A percentile compares a stretch with the other conserved stretches of the same genome.
Conservation (phyloP, 1,140 invertebrate species). For the Hypsibius dujardini region DNA sequence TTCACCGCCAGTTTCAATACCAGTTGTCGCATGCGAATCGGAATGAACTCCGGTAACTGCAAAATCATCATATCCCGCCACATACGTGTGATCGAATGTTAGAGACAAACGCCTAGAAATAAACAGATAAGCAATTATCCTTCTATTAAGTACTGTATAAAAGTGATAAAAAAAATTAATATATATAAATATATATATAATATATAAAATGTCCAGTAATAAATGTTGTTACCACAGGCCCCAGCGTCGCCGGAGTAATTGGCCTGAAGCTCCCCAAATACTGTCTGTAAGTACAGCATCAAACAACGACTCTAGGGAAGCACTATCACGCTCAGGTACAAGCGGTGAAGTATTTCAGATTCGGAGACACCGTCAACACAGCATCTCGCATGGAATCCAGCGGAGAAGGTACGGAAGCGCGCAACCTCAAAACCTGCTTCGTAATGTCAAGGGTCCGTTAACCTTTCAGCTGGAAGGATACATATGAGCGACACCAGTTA, state of each 20-base stretch:
- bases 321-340: background rate
- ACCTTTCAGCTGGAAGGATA: background rate
- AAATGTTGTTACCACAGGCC: no score
- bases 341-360: constrained; percentile 31
- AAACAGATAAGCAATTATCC: background rate
- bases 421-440: background rate
- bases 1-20: background rate
- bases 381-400: constrained; percentile 80
- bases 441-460: background rate
- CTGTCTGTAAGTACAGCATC: background rate
- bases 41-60: background rate
- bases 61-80: no score
- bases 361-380: constrained; percentile 30
- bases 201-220: no score
- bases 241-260: constrained; percentile 82
- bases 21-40: background rate
- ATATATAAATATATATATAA: no score
- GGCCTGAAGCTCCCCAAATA: constrained; percentile 49
- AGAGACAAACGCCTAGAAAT: no score
- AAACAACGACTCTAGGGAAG: background rate
- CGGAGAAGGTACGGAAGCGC: constrained; percentile 39
- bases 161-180: no score
- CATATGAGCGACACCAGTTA: background rate
- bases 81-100: no score
- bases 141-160: background rate